Base-by-base conservation (phyloP, 2,797 vertebrate genomes). In the Cynopterus sphinx region DNA sequence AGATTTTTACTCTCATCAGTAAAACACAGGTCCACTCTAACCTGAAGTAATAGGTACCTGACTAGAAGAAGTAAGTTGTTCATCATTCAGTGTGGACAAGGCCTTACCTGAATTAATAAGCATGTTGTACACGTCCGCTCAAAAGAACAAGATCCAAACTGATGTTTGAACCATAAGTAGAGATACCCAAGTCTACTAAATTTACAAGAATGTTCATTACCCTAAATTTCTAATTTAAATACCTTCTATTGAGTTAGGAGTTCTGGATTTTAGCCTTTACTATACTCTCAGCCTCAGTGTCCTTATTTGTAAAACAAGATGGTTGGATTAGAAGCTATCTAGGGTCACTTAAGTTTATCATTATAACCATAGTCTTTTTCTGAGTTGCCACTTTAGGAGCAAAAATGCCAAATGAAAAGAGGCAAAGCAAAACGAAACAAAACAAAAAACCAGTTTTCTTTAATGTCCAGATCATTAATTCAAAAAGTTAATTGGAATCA, bases 381-480 rank as follows among this genome's bases (percentile, higher is more conserved):
- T 87, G 16, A 95, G 65, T 87, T 83, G 36, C 63, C n/a, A 61
- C 13, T 41, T 85, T 55, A 61, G 51, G 53, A 95, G 26, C 65
- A 87, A 83, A 87, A 96, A 70, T 81, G 1, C 22, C 81, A 82
- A 74, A 87, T 79, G 79, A 93, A 83, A 93, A 91, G 46, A 93
- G 90, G 13, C 55, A 94, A 79, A 90, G 43, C 5, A 81, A 71
- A 83, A 96, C 33, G 21, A 82, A 59, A 31, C 26, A 74, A 65
- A 1, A 5, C 28, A 31, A 31, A 59, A 71, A 65, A 24, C 15
- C 73, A 85, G 31, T 79, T 93, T 81, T 22, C 33, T 85, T 94
- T 68, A 19, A 87, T 90, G 39, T 87, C 43, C 5, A 87, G 65
- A 39, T 92, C 21, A 92, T 92, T 92, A 92, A 78, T 84, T 95